phyloP scores from a whole-genome alignment of 2,797 vertebrate genomes.

The Nyctibius grandis region DNA sequence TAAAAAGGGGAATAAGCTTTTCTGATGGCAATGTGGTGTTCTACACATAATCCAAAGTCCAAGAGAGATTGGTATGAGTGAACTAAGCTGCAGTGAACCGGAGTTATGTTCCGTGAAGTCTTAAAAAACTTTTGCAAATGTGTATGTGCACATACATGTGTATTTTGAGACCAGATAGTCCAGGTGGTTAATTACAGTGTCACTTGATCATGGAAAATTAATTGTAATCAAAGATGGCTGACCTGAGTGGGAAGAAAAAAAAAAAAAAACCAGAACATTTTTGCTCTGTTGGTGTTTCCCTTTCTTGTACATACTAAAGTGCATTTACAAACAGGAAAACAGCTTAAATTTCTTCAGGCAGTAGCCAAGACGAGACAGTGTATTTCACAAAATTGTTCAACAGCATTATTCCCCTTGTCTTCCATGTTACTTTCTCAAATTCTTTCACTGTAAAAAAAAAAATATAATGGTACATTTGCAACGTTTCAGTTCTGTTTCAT shows the following conservation, averaged over 20 bases:
- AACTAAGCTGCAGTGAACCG: not conserved
- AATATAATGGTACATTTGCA: not conserved
- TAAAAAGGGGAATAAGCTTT: not conserved
- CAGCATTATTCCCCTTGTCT: not conserved
- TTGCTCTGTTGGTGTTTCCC: not conserved
- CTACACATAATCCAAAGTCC: not conserved
- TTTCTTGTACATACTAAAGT: not conserved
- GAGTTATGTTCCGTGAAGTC: not conserved
- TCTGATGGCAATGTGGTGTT: not conserved
- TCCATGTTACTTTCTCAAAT: not conserved
- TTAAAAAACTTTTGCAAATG: not conserved
- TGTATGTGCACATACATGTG: not conserved
- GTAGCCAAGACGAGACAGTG: not conserved
- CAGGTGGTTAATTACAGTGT: not conserved
- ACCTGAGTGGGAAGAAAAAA: not conserved
- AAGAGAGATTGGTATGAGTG: not conserved
- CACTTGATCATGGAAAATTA: not conserved
- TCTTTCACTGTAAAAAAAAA: not conserved
- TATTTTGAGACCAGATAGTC: not conserved
- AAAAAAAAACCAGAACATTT: not conserved
- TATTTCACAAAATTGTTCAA: not conserved
- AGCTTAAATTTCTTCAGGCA: not conserved
- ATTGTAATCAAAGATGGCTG: not conserved
- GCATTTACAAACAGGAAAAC: not conserved
- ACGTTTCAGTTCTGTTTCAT: not conserved